Percentiles rank a stretch among this genome's conserved stretches.
These are phyloP conservation scores for Sturnira hondurensis DNA, from an alignment of 2,113 vertebrate genomes.

Conservation along the genomic window DNA sequence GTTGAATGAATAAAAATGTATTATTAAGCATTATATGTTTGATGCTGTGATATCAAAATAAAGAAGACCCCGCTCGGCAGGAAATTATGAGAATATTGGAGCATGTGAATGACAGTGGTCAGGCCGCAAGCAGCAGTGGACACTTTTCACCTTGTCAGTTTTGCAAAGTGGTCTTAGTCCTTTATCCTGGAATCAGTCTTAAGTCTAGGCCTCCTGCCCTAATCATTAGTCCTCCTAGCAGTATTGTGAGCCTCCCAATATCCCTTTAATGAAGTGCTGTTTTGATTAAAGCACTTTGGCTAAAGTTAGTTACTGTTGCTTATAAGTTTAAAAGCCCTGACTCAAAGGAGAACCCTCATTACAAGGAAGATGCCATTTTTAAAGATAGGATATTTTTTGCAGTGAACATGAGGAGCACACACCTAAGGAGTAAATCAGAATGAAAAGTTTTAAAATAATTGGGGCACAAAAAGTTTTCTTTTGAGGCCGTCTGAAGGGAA, in stretches of 20 bases:
- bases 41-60: background rate
- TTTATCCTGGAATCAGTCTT: background rate
- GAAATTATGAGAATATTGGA: background rate
- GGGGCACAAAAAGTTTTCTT: background rate
- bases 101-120: background rate
- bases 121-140: background rate
- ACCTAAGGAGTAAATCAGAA: background rate
- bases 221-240: background rate
- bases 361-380: background rate
- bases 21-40: background rate
- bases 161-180: background rate
- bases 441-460: constrained; percentile 14
- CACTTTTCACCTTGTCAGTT: background rate
- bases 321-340: background rate
- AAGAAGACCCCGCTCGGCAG: background rate
- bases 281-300: background rate
- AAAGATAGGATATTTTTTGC: background rate
- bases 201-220: background rate
- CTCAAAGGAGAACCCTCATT: background rate
- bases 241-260: background rate
- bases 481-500: background rate
- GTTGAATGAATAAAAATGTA: background rate
- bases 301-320: background rate
- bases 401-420: background rate
- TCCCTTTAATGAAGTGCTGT: background rate